A percentile compares a stretch with the other conserved stretches of the same genome.
Evolutionary conservation across 2,888 invertebrate species (phyloP).

Genomic region (Dermolepida albohirtum): DNA sequence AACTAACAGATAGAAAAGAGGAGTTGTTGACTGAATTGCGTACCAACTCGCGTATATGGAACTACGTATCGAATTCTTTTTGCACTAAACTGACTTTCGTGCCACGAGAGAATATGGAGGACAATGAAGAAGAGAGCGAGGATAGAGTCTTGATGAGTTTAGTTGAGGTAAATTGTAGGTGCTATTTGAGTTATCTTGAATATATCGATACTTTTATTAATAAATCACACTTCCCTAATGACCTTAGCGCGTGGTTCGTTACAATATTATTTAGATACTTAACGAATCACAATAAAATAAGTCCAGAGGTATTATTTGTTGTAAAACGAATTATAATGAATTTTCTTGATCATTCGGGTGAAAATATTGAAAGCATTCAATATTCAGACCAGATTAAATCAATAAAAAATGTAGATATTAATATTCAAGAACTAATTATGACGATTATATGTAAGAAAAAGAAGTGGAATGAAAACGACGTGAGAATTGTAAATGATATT

Average conservation of each 20-base stretch:
- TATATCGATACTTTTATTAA: conserved; percentile 7
- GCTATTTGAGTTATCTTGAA: neutral
- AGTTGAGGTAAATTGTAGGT: conserved; percentile 2
- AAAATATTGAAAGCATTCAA: neutral
- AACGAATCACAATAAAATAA: neutral
- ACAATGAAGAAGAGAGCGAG: conserved; percentile 2
- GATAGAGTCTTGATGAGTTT: neutral
- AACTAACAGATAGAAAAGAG: too few relatives aligned
- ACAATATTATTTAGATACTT: conserved; percentile 3
- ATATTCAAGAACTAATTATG: conserved; percentile 13
- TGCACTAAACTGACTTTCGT: neutral
- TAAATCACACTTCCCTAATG: neutral
- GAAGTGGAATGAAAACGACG: neutral
- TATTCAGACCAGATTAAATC: neutral
- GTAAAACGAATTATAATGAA: neutral
- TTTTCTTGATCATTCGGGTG: neutral
- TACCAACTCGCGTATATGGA: neutral
- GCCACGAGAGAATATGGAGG: neutral
- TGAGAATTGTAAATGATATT: conserved; percentile 1
- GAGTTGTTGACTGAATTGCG: neutral
- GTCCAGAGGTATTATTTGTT: neutral
- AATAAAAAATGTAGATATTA: neutral
- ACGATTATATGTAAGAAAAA: conserved; percentile 1
- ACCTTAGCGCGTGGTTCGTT: neutral
- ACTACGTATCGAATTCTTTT: neutral